Evolutionary conservation across 2,797 vertebrate genomes (phyloP), one percentile per base, ranked within the genome.

Genomic region (Hoplostethus mediterraneus): DNA sequence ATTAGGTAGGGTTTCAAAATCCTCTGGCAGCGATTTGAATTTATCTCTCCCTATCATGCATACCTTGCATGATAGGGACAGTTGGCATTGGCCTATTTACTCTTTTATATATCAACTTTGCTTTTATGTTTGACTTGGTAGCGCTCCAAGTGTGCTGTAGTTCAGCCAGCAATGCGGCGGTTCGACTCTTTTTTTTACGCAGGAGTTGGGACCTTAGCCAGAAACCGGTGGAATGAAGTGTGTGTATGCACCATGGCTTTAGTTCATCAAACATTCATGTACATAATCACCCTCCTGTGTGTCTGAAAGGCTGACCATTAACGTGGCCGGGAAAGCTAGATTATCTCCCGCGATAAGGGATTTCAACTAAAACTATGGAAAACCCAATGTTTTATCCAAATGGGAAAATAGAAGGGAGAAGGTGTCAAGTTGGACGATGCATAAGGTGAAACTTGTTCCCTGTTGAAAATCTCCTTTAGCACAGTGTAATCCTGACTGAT

Each of bases 71-170:
- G 53, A 45, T 4, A 25, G 51, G 55, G 62, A 31, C 44, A 4
- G 52, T 38, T 38, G 28, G 10, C 14, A 2, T n/a, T 5, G 61
- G 16, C 62, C 51, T 75, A 55, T 58, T 79, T 49, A 2, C 67
- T 80, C 40, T 72, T 60, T 68, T 56, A 52, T 58, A 67, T 3
- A 17, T 70, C 44, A 76, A 70, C 76, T 73, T 70, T 71, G 67
- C 66, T 45, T 66, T 66, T 61, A 45, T 81, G 77, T 83, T 79
- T 79, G 60, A 71, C 58, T 81, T 86, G 86, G 78, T 48, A 0
- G 0, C 7, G 11, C 0, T 79, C 73, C 84, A 86, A 74, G 49
- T 63, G 53, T 71, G 71, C 67, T 65, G 36, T 12, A 30, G 49
- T 72, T 52, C 51, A 17, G 55, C 17, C 67, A 4, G 67, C 66